Evolutionary conservation across 2,797 vertebrate species (phyloP), one percentile per base, ranked within the genome.

Genomic region (Malurus splendens): DNA sequence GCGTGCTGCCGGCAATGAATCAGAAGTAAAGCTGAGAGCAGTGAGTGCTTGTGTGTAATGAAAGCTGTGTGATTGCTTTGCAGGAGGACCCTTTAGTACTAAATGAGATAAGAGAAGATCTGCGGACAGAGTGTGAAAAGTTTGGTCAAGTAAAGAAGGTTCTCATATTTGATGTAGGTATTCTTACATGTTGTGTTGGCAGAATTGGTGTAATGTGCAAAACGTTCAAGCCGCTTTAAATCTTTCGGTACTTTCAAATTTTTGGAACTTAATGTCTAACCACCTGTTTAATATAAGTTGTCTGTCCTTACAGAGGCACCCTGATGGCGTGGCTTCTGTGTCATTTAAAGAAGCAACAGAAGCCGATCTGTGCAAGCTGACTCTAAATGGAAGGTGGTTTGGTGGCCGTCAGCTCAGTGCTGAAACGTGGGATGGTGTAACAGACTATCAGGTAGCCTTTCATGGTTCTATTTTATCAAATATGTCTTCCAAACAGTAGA

Each of bases 141-240:
- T 99, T 99, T 75, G 99, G 99, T n/a, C 98, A 97, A 94, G 98
- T 99, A 51, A 99, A 98, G 96, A 99, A 99, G 91, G 98, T 99
- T 94, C 98, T 99, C 93, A 97, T 99, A 91, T 99, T 99, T 94
- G 99, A 99, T 95, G 99, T 99, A 98, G 97, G 99, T 98, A 90
- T 70, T 81, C 66, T 71, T 44, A 68, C 10, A 13, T 42, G 17
- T 42, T 77, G 4, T 36, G 4, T 94, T 36, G 23, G n/a, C 59
- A 76, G n/a, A 89, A 82, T 52, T 52, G 57, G 48, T 91, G 15
- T 45, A 20, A 38, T n/a, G 14, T 74, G 25, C n/a, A 39, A 55
- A 73, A 7, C 18, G 4, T 18, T 32, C 27, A 39, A 12, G 7
- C 16, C n/a, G 59, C 36, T 75, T 81, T 57, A 82, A 71, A 55